Evolutionary conservation across 2,113 vertebrate genomes (phyloP), one percentile per base, ranked within the genome.

Genomic region (Hassar affinis): DNA sequence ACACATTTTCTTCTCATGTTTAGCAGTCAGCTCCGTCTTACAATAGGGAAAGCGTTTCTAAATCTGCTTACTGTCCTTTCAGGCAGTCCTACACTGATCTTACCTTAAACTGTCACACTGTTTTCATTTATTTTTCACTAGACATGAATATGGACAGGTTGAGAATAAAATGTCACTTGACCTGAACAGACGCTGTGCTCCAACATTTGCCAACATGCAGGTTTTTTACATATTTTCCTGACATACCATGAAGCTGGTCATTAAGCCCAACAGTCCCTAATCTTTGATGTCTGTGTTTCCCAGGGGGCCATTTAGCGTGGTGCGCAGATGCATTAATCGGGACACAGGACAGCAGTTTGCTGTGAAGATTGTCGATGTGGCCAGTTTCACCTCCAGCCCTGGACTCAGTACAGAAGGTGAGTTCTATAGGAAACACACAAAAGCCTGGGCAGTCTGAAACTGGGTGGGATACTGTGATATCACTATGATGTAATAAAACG

Each of bases 341-440:
- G 97, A 99, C 92, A 99, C 97, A 4, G 97, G 97, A 83, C 98
- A 99, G 86, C 98, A 99, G 93, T 99, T 99, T 84, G 98, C 98
- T 66, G 97, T 99, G 38, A 99, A 99, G 95, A 99, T 99, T 87
- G 98, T 99, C 30, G 98, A 99, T 91, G 98, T 99, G 93, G 98
- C 98, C 92, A 99, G 98, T 91, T 99, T 99, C 93, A 99, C 98
- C 88, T 99, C 98, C 94, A 99, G 98, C 91, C 98, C 98, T 52
- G 98, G 98, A 86, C 96, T 99, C 93, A 99, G 98, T 94, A 99
- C 98, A 91, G 98, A 99, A 95, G 98, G 97, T 99, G 94, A 95
- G 94, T 74, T 86, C 10, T 35, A 45, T 61, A 51, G 8, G 38
- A 7, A 7, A 72, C 45, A 11, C 69, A 51, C 76, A 59, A 17